Conservation (phyloP, 2,113 vertebrate genomes). For the Ginglymostoma cirratum region DNA sequence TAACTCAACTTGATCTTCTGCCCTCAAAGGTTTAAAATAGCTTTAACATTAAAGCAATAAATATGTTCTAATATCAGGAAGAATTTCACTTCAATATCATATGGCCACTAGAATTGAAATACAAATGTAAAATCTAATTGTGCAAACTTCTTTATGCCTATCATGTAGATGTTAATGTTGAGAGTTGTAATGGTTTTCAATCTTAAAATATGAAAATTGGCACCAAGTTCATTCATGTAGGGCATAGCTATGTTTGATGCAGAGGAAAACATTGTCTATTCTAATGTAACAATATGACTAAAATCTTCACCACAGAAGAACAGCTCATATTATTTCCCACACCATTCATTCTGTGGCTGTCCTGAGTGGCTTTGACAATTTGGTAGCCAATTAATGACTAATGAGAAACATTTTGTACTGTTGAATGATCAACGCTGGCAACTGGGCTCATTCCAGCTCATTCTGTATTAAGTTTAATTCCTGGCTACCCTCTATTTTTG, state of each 20-base stretch:
- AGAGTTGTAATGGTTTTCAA: background rate
- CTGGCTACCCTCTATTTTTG: too few relatives aligned
- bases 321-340: background rate
- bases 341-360: background rate
- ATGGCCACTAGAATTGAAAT: background rate
- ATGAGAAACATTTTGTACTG: background rate
- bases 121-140: background rate
- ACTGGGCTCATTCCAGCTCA: too few relatives aligned
- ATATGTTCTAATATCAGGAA: slow-evolving; percentile 1
- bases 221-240: background rate
- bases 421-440: background rate
- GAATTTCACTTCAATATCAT: background rate
- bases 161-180: background rate
- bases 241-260: background rate
- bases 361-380: background rate
- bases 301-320: background rate
- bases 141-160: background rate
- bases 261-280: background rate
- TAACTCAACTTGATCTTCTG: slow-evolving; percentile 6
- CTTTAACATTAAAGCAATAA: slow-evolving; percentile 5
- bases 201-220: background rate
- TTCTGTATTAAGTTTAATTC: too few relatives aligned
- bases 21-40: background rate
- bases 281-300: background rate
- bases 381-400: background rate